Evolutionary conservation across 2,113 vertebrate genomes (phyloP).

Genomic region (Microcebus lehilahytsara): DNA sequence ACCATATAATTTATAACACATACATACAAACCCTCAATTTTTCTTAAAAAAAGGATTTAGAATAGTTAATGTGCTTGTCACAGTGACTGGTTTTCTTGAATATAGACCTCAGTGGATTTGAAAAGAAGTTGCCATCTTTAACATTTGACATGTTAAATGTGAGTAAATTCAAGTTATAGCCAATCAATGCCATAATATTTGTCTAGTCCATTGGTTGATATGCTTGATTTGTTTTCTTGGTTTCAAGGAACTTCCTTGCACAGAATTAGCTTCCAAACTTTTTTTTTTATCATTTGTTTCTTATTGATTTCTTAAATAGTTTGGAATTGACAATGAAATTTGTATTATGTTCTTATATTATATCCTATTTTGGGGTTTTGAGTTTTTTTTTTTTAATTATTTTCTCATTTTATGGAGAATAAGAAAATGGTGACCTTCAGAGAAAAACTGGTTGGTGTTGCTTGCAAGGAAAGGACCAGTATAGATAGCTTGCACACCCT

Average conservation of each 20-base stretch:
- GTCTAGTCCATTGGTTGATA: neutral
- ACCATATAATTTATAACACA: neutral
- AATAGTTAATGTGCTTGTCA: neutral
- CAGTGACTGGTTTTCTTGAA: constrained; percentile 2
- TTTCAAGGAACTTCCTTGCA: neutral
- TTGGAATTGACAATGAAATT: neutral
- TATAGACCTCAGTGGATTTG: neutral
- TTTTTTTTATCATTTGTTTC: neutral
- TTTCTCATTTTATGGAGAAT: constrained; percentile 17
- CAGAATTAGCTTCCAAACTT: neutral
- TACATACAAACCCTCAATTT: neutral
- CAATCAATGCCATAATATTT: neutral
- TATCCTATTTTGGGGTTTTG: neutral
- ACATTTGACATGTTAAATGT: neutral
- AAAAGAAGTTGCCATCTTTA: neutral
- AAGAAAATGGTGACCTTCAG: neutral
- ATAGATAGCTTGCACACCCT: neutral
- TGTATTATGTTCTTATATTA: neutral
- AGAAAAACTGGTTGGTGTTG: neutral
- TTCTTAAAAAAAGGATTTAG: neutral
- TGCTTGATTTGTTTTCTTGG: constrained; percentile 2
- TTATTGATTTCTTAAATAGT: neutral
- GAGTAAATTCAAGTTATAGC: neutral
- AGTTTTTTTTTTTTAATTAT: neutral
- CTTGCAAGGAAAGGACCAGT: neutral